These are phyloP conservation scores for Cenopis cana DNA, from an alignment of 2,888 invertebrate genomes.

Conservation along the genomic window DNA sequence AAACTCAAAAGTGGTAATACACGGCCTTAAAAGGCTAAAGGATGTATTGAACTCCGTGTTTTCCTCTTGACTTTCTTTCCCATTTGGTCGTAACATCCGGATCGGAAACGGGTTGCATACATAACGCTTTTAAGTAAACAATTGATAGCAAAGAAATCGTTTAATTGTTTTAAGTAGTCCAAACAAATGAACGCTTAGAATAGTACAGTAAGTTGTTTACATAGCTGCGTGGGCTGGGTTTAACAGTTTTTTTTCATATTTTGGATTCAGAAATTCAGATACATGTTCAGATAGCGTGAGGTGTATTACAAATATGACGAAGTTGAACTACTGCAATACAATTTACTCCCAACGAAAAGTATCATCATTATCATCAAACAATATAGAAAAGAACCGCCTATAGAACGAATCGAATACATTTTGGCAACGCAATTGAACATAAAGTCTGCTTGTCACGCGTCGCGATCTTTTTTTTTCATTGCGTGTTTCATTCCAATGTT, in stretches of 20 bases:
- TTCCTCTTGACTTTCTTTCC: background rate
- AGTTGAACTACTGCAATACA: background rate
- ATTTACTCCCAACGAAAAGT: slow-evolving; percentile 8
- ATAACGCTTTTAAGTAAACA: slow-evolving; percentile 31
- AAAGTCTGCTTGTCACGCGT: slow-evolving; percentile 40
- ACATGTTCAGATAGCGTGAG: background rate
- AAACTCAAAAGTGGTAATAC: too few species aligned
- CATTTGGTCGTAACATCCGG: slow-evolving; percentile 25
- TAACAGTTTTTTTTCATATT: background rate
- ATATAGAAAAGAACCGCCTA: slow-evolving; percentile 4
- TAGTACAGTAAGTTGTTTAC: slow-evolving; percentile 22
- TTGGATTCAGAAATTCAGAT: background rate
- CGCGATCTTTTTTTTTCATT: slow-evolving; percentile 44
- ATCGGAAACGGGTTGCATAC: slow-evolving; percentile 33
- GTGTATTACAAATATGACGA: background rate
- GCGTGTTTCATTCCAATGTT: slow-evolving; percentile 43
- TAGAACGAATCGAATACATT: slow-evolving; percentile 4
- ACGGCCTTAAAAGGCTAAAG: background rate
- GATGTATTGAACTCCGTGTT: background rate
- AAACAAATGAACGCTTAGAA: slow-evolving; percentile 33
- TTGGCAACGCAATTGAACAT: slow-evolving; percentile 34
- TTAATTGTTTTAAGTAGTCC: slow-evolving; percentile 14
- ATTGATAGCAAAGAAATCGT: slow-evolving; percentile 15
- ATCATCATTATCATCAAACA: slow-evolving; percentile 1
- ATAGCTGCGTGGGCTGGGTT: slow-evolving; percentile 19